phyloP scores from a whole-genome alignment of 2,113 vertebrate genomes.

The Microcebus lehilahytsara region DNA sequence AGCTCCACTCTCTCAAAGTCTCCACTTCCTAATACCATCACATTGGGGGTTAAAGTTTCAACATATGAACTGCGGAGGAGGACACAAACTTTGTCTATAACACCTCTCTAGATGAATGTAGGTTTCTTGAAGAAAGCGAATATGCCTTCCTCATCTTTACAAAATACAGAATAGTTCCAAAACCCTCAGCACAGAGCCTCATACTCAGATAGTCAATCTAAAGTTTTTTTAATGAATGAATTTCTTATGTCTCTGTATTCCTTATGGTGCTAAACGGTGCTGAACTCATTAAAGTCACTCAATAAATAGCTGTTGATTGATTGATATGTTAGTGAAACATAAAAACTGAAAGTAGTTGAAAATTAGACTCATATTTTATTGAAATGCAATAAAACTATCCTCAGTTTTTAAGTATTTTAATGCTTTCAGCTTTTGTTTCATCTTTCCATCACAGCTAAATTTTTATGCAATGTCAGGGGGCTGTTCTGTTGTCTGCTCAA shows the following conservation, averaged over 20 bases:
- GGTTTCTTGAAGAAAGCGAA: slow-evolving; percentile 8
- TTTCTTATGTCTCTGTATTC: slow-evolving; percentile 41
- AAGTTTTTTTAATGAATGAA: slow-evolving; percentile 29
- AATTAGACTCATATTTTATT: slow-evolving; percentile 66
- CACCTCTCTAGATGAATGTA: neutral
- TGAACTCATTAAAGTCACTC: slow-evolving; percentile 57
- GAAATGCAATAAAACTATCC: slow-evolving; percentile 72
- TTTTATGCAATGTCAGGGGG: slow-evolving; percentile 71
- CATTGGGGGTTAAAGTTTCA: neutral
- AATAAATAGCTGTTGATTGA: slow-evolving; percentile 71
- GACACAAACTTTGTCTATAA: neutral
- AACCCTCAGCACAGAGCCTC: neutral
- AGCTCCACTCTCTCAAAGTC: neutral
- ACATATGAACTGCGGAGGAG: neutral
- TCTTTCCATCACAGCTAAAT: slow-evolving; percentile 67
- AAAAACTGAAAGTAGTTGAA: slow-evolving; percentile 47
- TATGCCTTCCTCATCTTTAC: neutral
- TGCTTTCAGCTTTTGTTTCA: slow-evolving; percentile 70
- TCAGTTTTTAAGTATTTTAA: slow-evolving; percentile 65
- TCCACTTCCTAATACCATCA: neutral
- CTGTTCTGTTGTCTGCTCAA: slow-evolving; percentile 78
- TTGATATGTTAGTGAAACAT: slow-evolving; percentile 69
- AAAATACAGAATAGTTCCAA: neutral
- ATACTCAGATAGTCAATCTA: neutral
- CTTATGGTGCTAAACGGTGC: slow-evolving; percentile 20